Conservation (phyloP, 2,797 vertebrate species). For the Taenioides sp. region DNA sequence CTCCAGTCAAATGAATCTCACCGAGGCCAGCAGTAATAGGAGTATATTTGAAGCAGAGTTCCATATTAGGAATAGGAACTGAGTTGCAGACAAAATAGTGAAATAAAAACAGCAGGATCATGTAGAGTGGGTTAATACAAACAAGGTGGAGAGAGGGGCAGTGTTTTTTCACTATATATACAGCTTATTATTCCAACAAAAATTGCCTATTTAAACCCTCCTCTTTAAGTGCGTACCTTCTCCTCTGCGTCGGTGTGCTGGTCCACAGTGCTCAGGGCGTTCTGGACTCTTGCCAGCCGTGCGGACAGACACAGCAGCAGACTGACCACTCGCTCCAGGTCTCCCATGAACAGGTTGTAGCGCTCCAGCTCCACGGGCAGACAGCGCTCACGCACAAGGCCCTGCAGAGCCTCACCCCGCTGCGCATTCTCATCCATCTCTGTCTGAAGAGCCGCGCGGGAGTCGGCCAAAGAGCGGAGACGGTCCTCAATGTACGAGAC, state of each 20-base stretch:
- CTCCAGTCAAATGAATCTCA: too few relatives aligned
- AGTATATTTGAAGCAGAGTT: too few relatives aligned
- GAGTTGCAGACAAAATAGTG: too few relatives aligned
- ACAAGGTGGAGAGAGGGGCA: too few relatives aligned
- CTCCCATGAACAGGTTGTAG: conserved; percentile 87
- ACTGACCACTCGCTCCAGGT: conserved; percentile 93
- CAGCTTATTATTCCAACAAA: background rate
- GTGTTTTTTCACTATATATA: too few relatives aligned
- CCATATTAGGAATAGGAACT: too few relatives aligned
- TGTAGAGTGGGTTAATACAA: too few relatives aligned
- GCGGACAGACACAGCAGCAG: conserved; percentile 90
- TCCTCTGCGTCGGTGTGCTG: conserved; percentile 83
- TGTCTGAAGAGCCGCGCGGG: conserved; percentile 62
- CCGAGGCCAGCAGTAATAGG: too few relatives aligned
- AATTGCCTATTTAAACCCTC: background rate
- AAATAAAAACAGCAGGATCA: too few relatives aligned
- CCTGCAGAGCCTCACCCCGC: conserved; percentile 70
- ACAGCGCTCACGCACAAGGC: conserved; percentile 72
- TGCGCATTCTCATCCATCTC: conserved; percentile 69
- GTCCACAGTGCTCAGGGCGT: conserved; percentile 83
- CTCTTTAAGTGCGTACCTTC: conserved; percentile 74
- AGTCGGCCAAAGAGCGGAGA: conserved; percentile 71
- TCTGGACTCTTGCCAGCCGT: conserved; percentile 87
- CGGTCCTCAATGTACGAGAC: conserved; percentile 70
- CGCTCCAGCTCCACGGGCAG: conserved; percentile 83